Evolutionary conservation across 2,888 invertebrate species (phyloP).

Genomic region (Drosophila yooni): DNA sequence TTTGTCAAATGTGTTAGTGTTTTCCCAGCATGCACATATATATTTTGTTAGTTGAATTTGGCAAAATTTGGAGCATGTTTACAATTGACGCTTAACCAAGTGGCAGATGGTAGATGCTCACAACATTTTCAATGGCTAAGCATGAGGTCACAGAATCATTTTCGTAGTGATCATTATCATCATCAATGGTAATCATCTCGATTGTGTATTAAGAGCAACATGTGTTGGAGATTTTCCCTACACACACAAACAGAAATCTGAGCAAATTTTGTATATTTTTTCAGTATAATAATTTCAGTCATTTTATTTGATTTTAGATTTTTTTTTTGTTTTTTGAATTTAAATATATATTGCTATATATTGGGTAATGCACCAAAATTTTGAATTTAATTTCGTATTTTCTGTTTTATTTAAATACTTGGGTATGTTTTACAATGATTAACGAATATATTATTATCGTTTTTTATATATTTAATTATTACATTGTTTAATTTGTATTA

Average conservation of each 20-base stretch:
- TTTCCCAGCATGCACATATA: constrained; percentile 6
- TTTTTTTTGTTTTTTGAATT: neutral
- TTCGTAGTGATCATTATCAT: constrained; percentile 52
- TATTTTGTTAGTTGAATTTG: constrained; percentile 20
- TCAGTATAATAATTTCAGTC: neutral
- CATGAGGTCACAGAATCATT: constrained; percentile 68
- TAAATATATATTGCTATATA: neutral
- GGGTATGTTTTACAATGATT: neutral
- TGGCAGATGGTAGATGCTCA: constrained; percentile 58
- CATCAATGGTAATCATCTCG: constrained; percentile 37
- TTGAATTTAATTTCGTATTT: neutral
- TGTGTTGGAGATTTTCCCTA: constrained; percentile 15
- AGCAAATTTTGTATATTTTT: constrained; percentile 1
- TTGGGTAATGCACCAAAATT: neutral
- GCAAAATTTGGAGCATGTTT: constrained; percentile 40
- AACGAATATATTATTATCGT: neutral
- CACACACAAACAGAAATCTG: constrained; percentile 1
- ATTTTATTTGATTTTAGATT: neutral
- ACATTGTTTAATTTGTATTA: neutral
- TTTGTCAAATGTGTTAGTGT: constrained; percentile 66
- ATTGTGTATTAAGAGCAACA: constrained; percentile 17
- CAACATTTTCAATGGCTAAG: constrained; percentile 41
- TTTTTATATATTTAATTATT: constrained; percentile 1
- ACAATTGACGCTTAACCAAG: constrained; percentile 17
- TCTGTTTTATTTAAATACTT: neutral